phyloP scores from a whole-genome alignment of 1,140 invertebrate species.

The Lamellibrachia luymesi region DNA sequence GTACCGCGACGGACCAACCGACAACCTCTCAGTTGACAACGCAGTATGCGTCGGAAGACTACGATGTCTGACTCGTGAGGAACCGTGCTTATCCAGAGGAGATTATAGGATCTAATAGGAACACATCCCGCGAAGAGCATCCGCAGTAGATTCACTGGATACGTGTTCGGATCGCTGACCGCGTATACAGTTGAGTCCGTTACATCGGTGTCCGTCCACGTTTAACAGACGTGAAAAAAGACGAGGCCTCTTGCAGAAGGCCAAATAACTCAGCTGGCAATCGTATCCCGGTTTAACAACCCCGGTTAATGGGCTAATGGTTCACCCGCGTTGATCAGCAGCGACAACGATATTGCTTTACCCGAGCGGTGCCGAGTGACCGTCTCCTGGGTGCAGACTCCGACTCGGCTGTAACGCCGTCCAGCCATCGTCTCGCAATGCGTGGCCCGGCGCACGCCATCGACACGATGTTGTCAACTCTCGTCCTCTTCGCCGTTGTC shows the following conservation, averaged over 20 bases:
- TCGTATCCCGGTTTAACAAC: neutral
- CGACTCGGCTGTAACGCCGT: neutral
- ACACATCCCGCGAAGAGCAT: neutral
- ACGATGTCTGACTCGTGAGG: neutral
- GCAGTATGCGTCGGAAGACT: neutral
- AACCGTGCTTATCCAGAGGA: neutral
- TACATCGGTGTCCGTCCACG: neutral
- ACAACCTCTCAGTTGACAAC: neutral
- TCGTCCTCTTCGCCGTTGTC: neutral
- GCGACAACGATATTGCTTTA: neutral
- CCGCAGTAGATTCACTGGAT: neutral
- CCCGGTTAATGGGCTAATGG: neutral
- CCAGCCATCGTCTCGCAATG: neutral
- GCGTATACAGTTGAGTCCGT: no score
- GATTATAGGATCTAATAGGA: neutral
- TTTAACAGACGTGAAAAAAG: neutral
- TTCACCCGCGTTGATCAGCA: neutral
- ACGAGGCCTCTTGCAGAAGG: neutral
- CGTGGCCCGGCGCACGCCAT: neutral
- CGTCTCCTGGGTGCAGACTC: neutral
- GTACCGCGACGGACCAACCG: neutral
- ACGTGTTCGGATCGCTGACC: neutral
- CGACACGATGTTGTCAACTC: neutral
- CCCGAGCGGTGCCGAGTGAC: neutral
- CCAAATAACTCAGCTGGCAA: neutral